Evolutionary conservation across 2,888 invertebrate species (phyloP).

Genomic region (Gortyna flavago): DNA sequence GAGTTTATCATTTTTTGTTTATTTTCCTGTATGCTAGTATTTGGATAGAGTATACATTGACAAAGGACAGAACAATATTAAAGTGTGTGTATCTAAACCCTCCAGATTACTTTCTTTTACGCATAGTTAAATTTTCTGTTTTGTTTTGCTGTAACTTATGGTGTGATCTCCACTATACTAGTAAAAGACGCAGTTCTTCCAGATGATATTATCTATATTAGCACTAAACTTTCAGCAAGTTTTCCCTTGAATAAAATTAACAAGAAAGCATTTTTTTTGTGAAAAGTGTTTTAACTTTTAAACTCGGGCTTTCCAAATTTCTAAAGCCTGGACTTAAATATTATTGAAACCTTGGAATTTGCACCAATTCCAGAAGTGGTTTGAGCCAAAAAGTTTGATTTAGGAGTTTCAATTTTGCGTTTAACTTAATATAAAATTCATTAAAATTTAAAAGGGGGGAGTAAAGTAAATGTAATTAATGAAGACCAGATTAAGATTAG

Average conservation of each 20-base stretch:
- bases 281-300: not conserved
- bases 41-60: not conserved
- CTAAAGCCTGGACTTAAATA: not conserved
- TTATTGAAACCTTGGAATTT: not conserved
- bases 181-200: not conserved
- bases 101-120: too few species aligned
- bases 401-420: not conserved
- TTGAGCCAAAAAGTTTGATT: not conserved
- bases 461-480: not conserved
- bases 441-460: not conserved
- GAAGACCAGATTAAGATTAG: not conserved
- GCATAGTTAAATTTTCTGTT: too few species aligned
- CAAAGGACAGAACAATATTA: not conserved
- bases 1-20: constrained; percentile 3
- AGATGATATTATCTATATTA: not conserved
- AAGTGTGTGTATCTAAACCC: not conserved
- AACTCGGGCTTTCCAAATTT: not conserved
- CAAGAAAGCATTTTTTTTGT: not conserved
- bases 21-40: constrained; percentile 14
- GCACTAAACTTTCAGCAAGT: not conserved
- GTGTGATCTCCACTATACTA: not conserved
- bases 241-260: not conserved
- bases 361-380: not conserved
- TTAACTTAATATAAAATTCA: not conserved
- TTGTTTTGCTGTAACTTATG: too few species aligned